phyloP scores from a whole-genome alignment of 2,888 invertebrate genomes.

The Macrosoma leucophasiata region DNA sequence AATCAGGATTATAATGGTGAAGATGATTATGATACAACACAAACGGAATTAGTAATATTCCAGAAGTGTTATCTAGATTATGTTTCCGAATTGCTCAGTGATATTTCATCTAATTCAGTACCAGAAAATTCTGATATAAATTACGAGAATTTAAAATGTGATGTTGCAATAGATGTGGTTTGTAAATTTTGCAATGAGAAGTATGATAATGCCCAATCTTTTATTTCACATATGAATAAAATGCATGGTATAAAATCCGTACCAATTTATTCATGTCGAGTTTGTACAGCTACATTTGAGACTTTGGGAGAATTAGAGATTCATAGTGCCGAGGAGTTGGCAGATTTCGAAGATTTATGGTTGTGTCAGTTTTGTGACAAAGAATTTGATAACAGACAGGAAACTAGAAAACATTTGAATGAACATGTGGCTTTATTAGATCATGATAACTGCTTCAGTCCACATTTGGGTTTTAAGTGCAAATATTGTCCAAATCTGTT shows the following conservation, averaged over 20 bases:
- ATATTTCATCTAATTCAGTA: constrained; percentile 43
- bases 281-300: constrained; percentile 58
- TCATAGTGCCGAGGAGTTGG: constrained; percentile 47
- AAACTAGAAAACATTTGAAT: constrained; percentile 48
- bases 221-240: constrained; percentile 51
- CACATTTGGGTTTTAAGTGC: constrained; percentile 69
- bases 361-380: constrained; percentile 71
- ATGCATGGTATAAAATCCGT: constrained; percentile 52
- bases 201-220: constrained; percentile 34
- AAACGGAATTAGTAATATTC: constrained; percentile 57
- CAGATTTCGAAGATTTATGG: constrained; percentile 63
- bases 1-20: constrained; percentile 48
- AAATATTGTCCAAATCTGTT: constrained; percentile 63
- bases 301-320: constrained; percentile 43
- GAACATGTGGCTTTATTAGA: constrained; percentile 50
- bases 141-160: constrained; percentile 38
- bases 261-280: constrained; percentile 53
- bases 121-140: constrained; percentile 45
- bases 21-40: constrained; percentile 64
- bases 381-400: constrained; percentile 56
- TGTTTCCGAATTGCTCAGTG: constrained; percentile 37
- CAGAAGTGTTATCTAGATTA: constrained; percentile 63
- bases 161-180: constrained; percentile 34
- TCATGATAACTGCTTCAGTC: constrained; percentile 62
- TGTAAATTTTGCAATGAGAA: constrained; percentile 51